Evolutionary conservation across 2,113 vertebrate genomes (phyloP).

Genomic region (Bubalus kerabau): DNA sequence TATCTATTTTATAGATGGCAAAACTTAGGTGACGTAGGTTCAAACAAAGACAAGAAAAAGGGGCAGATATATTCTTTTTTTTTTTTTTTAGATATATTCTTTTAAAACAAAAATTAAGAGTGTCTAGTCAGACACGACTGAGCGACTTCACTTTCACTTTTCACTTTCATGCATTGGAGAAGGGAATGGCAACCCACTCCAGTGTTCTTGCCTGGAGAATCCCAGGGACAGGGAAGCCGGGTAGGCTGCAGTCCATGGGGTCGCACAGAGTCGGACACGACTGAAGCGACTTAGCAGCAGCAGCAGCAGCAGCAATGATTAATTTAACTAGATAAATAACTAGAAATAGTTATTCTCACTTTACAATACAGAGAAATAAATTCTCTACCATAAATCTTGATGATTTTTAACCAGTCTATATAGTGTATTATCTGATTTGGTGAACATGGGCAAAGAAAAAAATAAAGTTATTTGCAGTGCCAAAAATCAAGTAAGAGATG

Average conservation of each 20-base stretch:
- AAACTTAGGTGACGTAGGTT: neutral
- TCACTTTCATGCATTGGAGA: no score
- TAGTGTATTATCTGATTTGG: neutral
- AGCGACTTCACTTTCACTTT: no score
- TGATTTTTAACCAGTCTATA: neutral
- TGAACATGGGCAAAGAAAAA: neutral
- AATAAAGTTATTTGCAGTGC: neutral
- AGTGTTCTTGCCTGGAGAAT: no score
- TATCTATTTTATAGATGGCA: neutral
- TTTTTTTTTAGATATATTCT: neutral
- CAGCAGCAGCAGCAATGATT: neutral
- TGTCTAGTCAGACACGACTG: neutral
- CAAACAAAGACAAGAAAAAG: neutral
- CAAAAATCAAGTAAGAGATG: slow-evolving; percentile 32
- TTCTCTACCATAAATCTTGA: neutral
- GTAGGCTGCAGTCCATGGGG: no score
- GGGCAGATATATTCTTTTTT: neutral
- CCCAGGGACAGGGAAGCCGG: no score
- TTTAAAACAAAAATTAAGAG: slow-evolving; percentile 13
- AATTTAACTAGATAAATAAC: slow-evolving; percentile 1
- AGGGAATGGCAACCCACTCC: no score
- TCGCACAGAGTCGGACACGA: no score
- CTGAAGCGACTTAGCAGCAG: no score
- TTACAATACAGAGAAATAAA: neutral
- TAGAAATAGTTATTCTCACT: neutral